Evolutionary conservation across 2,888 invertebrate species (phyloP), one percentile per base, ranked within the genome.

Genomic region (Panorpa germanica): DNA sequence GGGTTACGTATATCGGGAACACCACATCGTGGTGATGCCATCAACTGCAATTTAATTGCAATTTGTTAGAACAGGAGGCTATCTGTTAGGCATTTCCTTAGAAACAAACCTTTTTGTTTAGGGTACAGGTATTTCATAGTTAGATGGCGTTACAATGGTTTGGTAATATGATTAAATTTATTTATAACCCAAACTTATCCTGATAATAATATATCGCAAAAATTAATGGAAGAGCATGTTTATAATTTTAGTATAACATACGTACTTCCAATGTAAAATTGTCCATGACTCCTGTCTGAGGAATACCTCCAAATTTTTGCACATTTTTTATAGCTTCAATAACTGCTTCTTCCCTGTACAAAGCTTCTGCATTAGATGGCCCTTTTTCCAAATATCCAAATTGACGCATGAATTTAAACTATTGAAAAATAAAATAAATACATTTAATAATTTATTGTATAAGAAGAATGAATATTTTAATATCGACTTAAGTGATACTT

Each of bases 221-320:
- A 28, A 30, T 25, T 26, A 18, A 31, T 31, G 17, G 14, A 30
- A 11, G 29, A 16, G 12, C 9, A 20, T 10, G n/a, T n/a, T 13
- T 17, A 37, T 34, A 24, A 27, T 10, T 17, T 22, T 15, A 16
- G 22, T 31, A 32, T 21, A 9, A 10, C n/a, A n/a, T 28, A 7
- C 25, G 15, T 48, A 70, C 74, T 49, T 62, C 51, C 34, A 65
- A 49, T 0, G 80, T 81, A 2, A 55, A 57, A 14, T 59, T 53
- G 45, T 81, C 76, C 19, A 80, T 44, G 13, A 57, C 45, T 3
- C 81, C 81, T 1, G 76, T 77, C 43, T 68, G 58, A 22, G 66
- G 59, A 5, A 82, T 52, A 2, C 66, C 73, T 8, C 76, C 80
- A 49, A 69, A 80, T 40, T 57, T 64, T 49, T 82, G 81, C 50